Conservation (phyloP, 2,888 invertebrate species). For the Spatulosminthurus flaviceps region DNA sequence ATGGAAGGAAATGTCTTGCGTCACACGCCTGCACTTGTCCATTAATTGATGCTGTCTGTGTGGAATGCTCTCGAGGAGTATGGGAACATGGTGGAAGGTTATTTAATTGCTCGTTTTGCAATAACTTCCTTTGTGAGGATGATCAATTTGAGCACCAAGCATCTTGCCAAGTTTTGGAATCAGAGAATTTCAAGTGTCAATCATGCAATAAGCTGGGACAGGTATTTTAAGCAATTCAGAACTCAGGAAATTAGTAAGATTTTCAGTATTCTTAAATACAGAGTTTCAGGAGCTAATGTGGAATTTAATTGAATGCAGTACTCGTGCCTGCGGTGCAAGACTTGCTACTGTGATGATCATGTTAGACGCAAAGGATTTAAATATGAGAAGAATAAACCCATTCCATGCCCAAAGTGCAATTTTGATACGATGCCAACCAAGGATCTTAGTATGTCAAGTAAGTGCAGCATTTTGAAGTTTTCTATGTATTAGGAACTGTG, state of each 20-base stretch:
- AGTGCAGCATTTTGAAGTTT: constrained; percentile 65
- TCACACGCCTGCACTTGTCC: constrained; percentile 92
- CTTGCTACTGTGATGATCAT: constrained; percentile 96
- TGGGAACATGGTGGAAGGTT: constrained; percentile 96
- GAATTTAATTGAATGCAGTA: constrained; percentile 12
- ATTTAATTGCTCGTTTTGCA: constrained; percentile 85
- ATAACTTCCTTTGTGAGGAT: constrained; percentile 87
- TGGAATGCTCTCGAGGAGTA: constrained; percentile 91
- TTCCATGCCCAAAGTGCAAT: constrained; percentile 94
- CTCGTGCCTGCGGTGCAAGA: constrained; percentile 82
- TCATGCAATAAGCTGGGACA: constrained; percentile 59
- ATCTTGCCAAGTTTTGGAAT: constrained; percentile 92
- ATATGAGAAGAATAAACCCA: constrained; percentile 81
- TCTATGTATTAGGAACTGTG: not conserved
- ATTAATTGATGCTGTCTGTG: constrained; percentile 84
- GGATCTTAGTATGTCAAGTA: constrained; percentile 95
- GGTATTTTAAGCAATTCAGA: constrained; percentile 30
- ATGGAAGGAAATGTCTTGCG: constrained; percentile 85
- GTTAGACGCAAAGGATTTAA: constrained; percentile 90
- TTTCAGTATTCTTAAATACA: not conserved
- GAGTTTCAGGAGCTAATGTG: no score
- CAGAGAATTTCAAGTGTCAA: constrained; percentile 93
- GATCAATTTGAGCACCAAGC: constrained; percentile 98
- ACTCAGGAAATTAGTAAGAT: not conserved
- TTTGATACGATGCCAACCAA: constrained; percentile 93